Conservation (phyloP, 2,888 invertebrate species). For the Pachycephus smyrnensis region DNA sequence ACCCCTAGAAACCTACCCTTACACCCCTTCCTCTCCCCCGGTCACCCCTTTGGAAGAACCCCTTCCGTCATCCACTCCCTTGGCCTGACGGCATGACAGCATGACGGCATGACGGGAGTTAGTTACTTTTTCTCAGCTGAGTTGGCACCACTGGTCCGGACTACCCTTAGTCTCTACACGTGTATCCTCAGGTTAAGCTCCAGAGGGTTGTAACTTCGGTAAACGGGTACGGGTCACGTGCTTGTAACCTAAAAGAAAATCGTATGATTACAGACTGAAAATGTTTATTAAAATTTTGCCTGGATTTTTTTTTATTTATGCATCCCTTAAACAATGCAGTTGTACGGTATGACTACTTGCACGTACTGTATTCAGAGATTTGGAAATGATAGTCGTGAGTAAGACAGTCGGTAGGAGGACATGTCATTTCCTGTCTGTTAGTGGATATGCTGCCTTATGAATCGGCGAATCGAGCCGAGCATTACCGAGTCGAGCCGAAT, state of each 20-base stretch:
- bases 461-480: constrained; percentile 12
- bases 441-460: constrained; percentile 38
- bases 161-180: background rate
- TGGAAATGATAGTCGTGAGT: background rate
- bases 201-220: background rate
- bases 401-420: constrained; percentile 35
- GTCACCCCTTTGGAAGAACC: background rate
- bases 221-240: background rate
- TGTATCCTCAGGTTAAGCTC: background rate
- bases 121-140: constrained; percentile 26
- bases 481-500: constrained; percentile 10
- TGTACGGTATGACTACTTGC: background rate
- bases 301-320: too few species aligned
- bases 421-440: constrained; percentile 63
- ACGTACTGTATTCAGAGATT: background rate
- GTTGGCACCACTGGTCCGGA: constrained; percentile 10
- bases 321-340: background rate
- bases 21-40: background rate
- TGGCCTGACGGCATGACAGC: constrained; percentile 5
- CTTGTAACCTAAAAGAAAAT: background rate
- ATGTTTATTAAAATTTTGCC: background rate
- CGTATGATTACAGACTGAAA: background rate
- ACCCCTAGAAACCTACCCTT: constrained; percentile 1
- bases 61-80: constrained; percentile 8
- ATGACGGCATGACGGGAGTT: constrained; percentile 15